Percentiles rank a stretch among this genome's conserved stretches.
These are phyloP conservation scores for Ginglymostoma cirratum DNA, from an alignment of 2,113 vertebrate species.

Conservation along the genomic window DNA sequence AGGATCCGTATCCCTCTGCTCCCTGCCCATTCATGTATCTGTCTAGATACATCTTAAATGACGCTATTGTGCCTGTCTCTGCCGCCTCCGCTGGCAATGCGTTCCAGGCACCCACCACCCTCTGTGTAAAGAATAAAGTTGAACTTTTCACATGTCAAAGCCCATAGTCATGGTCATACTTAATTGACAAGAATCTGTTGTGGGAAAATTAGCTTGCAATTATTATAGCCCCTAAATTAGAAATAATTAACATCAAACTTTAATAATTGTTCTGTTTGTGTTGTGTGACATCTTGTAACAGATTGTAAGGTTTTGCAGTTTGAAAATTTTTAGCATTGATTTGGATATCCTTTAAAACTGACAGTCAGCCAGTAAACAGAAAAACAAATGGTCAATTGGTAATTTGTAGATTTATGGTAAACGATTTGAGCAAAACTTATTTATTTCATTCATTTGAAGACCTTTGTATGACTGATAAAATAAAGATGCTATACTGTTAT, in stretches of 20 bases:
- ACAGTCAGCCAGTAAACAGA: not conserved
- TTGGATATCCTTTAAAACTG: not conserved
- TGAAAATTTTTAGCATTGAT: not conserved
- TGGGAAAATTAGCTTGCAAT: not conserved
- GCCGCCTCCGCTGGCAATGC: no score
- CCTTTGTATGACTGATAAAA: not conserved
- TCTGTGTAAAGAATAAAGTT: not conserved
- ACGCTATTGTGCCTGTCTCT: no score
- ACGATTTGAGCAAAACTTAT: not conserved
- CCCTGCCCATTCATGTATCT: no score
- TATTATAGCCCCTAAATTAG: not conserved
- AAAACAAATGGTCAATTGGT: not conserved
- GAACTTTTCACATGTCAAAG: not conserved
- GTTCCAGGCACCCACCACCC: no score
- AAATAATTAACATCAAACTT: not conserved
- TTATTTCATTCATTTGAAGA: not conserved
- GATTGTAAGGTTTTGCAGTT: not conserved
- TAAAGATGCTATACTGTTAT: not conserved
- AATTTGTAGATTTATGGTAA: not conserved
- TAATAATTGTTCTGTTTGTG: not conserved
- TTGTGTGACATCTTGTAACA: not conserved
- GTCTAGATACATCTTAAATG: no score
- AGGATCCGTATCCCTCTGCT: no score
- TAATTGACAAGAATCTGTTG: not conserved
- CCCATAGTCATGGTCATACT: not conserved